A percentile compares a stretch with the other conserved stretches of the same genome.
Evolutionary conservation across 2,113 vertebrate genomes (phyloP).

Genomic region (Parus major): DNA sequence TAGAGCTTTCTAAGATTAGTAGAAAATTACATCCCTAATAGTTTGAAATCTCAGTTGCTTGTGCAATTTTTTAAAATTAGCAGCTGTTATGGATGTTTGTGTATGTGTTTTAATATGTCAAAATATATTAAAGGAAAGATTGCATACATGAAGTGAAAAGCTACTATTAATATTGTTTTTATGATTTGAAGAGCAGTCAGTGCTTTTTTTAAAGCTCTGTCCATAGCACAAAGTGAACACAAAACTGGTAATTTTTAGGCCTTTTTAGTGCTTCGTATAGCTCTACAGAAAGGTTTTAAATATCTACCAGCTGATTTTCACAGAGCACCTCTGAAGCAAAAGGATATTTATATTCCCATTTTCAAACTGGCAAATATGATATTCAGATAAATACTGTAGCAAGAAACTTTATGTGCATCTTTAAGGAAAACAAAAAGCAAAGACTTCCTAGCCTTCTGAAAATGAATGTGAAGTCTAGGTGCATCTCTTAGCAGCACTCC

Average conservation of each 20-base stretch:
- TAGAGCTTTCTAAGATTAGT: neutral
- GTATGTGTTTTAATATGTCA: neutral
- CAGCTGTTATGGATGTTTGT: neutral
- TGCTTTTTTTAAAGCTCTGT: neutral
- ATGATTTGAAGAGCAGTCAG: neutral
- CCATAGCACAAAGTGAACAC: neutral
- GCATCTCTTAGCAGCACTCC: neutral
- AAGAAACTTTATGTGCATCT: neutral
- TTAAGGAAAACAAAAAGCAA: neutral
- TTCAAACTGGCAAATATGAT: neutral
- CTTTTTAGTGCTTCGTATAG: neutral
- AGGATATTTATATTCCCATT: neutral
- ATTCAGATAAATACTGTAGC: neutral
- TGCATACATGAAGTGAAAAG: neutral
- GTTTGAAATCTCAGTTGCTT: neutral
- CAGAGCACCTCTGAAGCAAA: neutral
- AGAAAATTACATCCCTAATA: neutral
- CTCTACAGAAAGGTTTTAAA: neutral
- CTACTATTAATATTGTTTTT: neutral
- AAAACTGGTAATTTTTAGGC: neutral
- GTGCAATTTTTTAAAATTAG: neutral
- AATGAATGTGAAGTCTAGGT: neutral
- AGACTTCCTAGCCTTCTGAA: neutral
- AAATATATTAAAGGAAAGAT: neutral
- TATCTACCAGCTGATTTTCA: neutral